Base-by-base conservation (phyloP, 1,140 invertebrate species). In the Lepidurus arcticus region DNA sequence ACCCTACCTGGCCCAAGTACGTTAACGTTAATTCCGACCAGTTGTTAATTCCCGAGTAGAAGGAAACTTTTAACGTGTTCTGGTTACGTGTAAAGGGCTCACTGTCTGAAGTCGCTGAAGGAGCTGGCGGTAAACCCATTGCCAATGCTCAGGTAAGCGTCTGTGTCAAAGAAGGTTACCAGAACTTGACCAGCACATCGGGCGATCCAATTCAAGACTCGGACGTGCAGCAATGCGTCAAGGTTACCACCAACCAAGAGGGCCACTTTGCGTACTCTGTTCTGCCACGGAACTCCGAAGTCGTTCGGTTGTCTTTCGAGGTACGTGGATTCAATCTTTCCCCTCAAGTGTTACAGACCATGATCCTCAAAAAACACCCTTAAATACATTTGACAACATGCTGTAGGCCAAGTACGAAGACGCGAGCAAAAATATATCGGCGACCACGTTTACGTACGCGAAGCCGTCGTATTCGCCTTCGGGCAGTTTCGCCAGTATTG, bases 1-100 rank as follows among this genome's bases (percentile, higher is more conserved):
- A 53, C 90, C 90, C 1, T 90, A 90, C 81, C 87, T 88, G 80
- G 87, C 90, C 79, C 90, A 90, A 84, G 88, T 90, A 79, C 44
- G n/a, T n/a, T n/a, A n/a, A n/a, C n/a, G n/a, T n/a, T n/a, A n/a
- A n/a, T n/a, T n/a, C n/a, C n/a, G n/a, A n/a, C n/a, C n/a, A n/a
- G n/a, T n/a, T n/a, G n/a, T n/a, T n/a, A n/a, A n/a, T n/a, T n/a
- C n/a, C n/a, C n/a, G n/a, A n/a, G n/a, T n/a, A n/a, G n/a, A n/a
- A n/a, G n/a, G n/a, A n/a, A n/a, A n/a, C n/a, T n/a, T n/a, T n/a
- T n/a, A n/a, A n/a, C n/a, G n/a, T n/a, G n/a, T n/a, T n/a, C n/a
- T 13, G 9, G 16, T 65, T 65, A 6, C 34, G 34, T 34, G 16
- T 65, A 65, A 1, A 21, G 53, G 53, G 8, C 53, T 13, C 3